phyloP scores from a whole-genome alignment of 2,113 vertebrate genomes.

The Bothrops jararaca region DNA sequence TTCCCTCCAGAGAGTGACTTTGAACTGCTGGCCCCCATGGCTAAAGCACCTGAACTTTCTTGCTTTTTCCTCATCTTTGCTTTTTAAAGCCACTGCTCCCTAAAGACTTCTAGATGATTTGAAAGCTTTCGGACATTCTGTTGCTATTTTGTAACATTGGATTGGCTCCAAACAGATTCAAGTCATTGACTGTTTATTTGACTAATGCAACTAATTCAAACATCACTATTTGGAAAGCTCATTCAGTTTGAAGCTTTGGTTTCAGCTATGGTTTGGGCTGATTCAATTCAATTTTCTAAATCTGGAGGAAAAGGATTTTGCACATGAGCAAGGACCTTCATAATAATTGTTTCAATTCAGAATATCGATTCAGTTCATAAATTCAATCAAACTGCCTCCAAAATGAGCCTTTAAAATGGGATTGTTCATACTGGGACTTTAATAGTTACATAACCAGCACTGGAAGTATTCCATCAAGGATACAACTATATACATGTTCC shows the following conservation, averaged over 20 bases:
- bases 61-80: not conserved
- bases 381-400: not conserved
- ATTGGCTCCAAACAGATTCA: not conserved
- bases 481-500: not conserved
- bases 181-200: not conserved
- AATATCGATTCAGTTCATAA: not conserved
- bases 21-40: not conserved
- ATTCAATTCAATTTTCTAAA: not conserved
- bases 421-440: not conserved
- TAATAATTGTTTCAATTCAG: not conserved
- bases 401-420: not conserved
- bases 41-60: not conserved
- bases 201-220: not conserved
- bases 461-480: not conserved
- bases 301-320: not conserved
- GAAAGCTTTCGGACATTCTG: not conserved
- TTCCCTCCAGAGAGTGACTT: not conserved
- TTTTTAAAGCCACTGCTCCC: not conserved
- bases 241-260: not conserved
- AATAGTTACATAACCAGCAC: not conserved
- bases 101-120: not conserved
- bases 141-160: not conserved
- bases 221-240: not conserved
- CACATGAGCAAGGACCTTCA: not conserved
- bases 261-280: not conserved